These are phyloP conservation scores for Nudaria mundana DNA, from an alignment of 2,888 invertebrate species.

Conservation along the genomic window DNA sequence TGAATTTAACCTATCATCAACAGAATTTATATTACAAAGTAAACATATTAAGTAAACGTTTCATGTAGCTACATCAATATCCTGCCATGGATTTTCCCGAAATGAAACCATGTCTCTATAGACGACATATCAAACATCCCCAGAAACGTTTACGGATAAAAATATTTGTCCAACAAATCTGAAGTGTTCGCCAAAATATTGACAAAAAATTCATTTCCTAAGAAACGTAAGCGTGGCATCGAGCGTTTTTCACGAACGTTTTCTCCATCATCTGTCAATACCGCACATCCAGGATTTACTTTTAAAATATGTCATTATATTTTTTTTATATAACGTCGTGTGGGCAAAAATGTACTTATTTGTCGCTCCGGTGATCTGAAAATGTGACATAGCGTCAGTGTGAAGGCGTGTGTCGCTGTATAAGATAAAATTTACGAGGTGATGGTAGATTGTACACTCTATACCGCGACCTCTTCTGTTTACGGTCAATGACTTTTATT, in stretches of 20 bases:
- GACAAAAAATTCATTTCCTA: slow-evolving; percentile 32
- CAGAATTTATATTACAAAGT: slow-evolving; percentile 10
- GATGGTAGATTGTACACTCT: slow-evolving; percentile 60
- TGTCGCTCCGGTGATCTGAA: slow-evolving; percentile 78
- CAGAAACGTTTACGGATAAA: slow-evolving; percentile 33
- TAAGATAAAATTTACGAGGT: slow-evolving; percentile 45
- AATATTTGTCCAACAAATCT: slow-evolving; percentile 38
- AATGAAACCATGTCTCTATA: slow-evolving; percentile 18
- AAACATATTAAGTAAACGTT: slow-evolving; percentile 19
- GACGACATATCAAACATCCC: slow-evolving; percentile 29
- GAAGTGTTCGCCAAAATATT: slow-evolving; percentile 27
- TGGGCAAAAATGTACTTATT: slow-evolving; percentile 80
- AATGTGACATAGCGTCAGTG: slow-evolving; percentile 76
- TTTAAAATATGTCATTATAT: slow-evolving; percentile 75
- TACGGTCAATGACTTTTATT: slow-evolving; percentile 70
- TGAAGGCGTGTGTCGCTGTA: slow-evolving; percentile 56
- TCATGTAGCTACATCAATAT: slow-evolving; percentile 27
- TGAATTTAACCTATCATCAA: too few relatives aligned
- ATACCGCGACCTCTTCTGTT: slow-evolving; percentile 67
- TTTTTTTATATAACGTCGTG: slow-evolving; percentile 74
- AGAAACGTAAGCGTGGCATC: slow-evolving; percentile 12
- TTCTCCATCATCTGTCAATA: slow-evolving; percentile 56
- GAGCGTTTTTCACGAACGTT: slow-evolving; percentile 21
- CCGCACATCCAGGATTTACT: slow-evolving; percentile 57
- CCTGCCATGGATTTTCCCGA: slow-evolving; percentile 16